Evolutionary conservation across 2,113 vertebrate species (phyloP).

Genomic region (Bombycilla garrulus): DNA sequence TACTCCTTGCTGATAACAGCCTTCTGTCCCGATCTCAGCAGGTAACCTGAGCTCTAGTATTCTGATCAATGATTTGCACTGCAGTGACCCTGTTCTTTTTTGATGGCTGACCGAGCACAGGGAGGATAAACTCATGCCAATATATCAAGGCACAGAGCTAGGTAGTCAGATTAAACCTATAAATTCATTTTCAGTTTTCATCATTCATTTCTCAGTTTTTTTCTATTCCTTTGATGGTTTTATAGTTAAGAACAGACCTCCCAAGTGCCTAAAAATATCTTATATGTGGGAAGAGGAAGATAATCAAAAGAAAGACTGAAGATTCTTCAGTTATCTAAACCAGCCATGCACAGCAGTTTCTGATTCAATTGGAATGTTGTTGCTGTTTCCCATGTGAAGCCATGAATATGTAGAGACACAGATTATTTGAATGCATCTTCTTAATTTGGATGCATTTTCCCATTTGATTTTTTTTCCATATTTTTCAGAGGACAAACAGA

Average conservation of each 20-base stretch:
- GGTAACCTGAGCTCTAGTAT: not conserved
- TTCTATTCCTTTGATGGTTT: conserved; percentile 1
- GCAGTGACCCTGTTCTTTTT: not conserved
- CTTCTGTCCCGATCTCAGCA: not conserved
- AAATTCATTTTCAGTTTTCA: not conserved
- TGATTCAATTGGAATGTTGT: not conserved
- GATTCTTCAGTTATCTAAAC: not conserved
- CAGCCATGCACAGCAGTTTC: not conserved
- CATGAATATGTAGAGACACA: not conserved
- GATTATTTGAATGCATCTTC: not conserved
- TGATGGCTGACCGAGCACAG: not conserved
- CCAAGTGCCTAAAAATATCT: conserved; percentile 25
- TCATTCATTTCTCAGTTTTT: not conserved
- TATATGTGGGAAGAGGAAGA: not conserved
- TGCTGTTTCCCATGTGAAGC: not conserved
- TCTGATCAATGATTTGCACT: not conserved
- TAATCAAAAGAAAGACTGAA: not conserved
- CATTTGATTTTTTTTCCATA: not conserved
- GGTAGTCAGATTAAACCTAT: not conserved
- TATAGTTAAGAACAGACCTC: not conserved
- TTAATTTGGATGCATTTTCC: not conserved
- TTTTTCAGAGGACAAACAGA: not conserved
- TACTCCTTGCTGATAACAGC: not conserved
- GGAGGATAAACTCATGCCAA: not conserved
- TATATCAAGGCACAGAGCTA: not conserved